Conservation (phyloP, 1,140 invertebrate genomes). For the Mya arenaria region DNA sequence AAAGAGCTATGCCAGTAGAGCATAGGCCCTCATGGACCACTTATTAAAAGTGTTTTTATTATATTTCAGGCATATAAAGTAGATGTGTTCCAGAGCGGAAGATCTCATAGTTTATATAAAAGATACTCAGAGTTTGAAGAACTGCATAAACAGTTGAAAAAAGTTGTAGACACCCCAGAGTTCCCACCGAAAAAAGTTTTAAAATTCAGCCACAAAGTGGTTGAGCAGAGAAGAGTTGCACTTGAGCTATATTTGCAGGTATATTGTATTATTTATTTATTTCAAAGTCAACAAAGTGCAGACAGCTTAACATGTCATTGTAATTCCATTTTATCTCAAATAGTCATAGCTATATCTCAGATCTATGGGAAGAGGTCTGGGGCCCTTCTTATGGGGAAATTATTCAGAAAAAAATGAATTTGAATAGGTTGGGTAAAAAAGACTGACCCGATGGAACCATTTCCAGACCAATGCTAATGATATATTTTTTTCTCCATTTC, state of each 20-base stretch:
- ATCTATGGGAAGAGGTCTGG: too few species aligned
- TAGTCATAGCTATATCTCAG: too few species aligned
- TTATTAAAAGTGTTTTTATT: neutral
- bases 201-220: slow-evolving; percentile 84
- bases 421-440: too few species aligned
- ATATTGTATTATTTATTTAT: too few species aligned
- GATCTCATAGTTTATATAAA: slow-evolving; percentile 82
- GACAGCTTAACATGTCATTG: too few species aligned
- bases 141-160: slow-evolving; percentile 84
- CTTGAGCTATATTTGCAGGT: slow-evolving; percentile 85
- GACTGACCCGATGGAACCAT: too few species aligned
- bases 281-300: too few species aligned
- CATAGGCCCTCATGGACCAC: neutral
- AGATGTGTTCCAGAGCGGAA: slow-evolving; percentile 82
- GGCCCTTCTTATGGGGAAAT: too few species aligned
- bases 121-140: slow-evolving; percentile 85
- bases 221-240: slow-evolving; percentile 84
- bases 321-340: too few species aligned
- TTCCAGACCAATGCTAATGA: too few species aligned
- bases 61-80: slow-evolving; percentile 83
- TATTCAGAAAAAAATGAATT: too few species aligned
- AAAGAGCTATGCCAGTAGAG: neutral
- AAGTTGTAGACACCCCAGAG: slow-evolving; percentile 82
- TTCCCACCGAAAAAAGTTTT: slow-evolving; percentile 86
- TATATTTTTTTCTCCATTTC: slow-evolving; percentile 24